Base-by-base conservation (phyloP, 2,797 vertebrate genomes). In the Argya squamiceps region DNA sequence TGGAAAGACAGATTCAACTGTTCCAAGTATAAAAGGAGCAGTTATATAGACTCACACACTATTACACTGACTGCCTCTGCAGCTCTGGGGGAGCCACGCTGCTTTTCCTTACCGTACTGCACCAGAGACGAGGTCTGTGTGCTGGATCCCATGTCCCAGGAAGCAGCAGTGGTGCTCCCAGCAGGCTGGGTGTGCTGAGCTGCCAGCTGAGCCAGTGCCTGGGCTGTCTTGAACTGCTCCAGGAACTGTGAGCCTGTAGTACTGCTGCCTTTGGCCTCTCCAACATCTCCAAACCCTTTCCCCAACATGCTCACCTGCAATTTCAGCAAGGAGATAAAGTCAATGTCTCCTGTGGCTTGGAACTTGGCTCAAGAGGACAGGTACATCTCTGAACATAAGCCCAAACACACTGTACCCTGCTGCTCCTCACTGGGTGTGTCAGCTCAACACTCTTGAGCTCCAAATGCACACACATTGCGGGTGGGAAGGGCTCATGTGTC, bases 171-270 rank as follows among this genome's bases (percentile, higher is more conserved):
- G 94, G 97, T 98, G 81, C 92, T 97, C 84, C 98, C 97, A 6
- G 83, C 90, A 12, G 98, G 97, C 96, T 99, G 99, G 85, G 99
- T 98, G 95, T 99, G 99, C 97, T 99, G 99, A 64, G 99, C 99
- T 17, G 99, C 99, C 97, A 99, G 96, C 97, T 99, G 99, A 62
- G 99, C 99, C 98, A 99, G 96, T 2, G 99, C 99, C 98, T 99
- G 99, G 23, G 99, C 99, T 0, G 99, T 99, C 98, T 99, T 99
- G 97, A 99, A 99, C 97, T 99, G 99, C 98, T 99, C 99, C 97
- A 99, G 98, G 97, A 99, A 99, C 98, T 99, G 99, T 3, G 99
- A 99, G 12, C 99, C 99, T 9, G 99, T 99, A 84, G 98, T 99
- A 75, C 98, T 99, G 67, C 98, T 96, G 78, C 98, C 98, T 97